Evolutionary conservation across 2,113 vertebrate genomes (phyloP).

Genomic region (Calidris pygmaea): DNA sequence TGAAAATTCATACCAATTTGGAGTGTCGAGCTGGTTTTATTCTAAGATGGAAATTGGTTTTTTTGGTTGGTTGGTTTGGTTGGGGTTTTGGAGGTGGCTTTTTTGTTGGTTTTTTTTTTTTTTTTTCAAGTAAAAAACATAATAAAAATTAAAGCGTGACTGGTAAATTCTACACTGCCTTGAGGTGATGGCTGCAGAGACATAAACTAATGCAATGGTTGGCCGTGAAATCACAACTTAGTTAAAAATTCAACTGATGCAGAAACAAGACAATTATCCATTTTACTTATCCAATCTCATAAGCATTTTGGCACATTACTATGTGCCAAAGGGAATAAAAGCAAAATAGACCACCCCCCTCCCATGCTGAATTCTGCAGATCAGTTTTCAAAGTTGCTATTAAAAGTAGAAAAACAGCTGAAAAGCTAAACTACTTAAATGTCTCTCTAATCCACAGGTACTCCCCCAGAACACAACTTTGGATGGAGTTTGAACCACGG

Average conservation of each 20-base stretch:
- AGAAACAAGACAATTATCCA: neutral
- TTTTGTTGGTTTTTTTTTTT: neutral
- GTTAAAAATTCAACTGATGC: neutral
- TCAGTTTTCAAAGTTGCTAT: neutral
- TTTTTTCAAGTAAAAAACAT: neutral
- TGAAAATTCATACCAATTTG: neutral
- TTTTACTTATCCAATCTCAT: neutral
- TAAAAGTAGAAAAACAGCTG: neutral
- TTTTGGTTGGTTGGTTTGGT: neutral
- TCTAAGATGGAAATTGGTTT: neutral
- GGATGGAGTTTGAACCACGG: neutral
- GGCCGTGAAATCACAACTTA: neutral
- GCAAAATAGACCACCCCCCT: fast-evolving
- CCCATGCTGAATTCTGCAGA: neutral
- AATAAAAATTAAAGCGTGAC: neutral
- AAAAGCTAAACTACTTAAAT: neutral
- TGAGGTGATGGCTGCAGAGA: neutral
- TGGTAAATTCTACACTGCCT: neutral
- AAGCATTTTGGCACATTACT: neutral
- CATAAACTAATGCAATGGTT: neutral
- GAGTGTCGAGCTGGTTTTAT: neutral
- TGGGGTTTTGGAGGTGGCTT: neutral
- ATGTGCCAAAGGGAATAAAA: neutral
- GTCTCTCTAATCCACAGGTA: neutral
- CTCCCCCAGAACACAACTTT: too few relatives aligned